Conservation (phyloP, 2,113 vertebrate genomes). For the Gallinago jamesoni region DNA sequence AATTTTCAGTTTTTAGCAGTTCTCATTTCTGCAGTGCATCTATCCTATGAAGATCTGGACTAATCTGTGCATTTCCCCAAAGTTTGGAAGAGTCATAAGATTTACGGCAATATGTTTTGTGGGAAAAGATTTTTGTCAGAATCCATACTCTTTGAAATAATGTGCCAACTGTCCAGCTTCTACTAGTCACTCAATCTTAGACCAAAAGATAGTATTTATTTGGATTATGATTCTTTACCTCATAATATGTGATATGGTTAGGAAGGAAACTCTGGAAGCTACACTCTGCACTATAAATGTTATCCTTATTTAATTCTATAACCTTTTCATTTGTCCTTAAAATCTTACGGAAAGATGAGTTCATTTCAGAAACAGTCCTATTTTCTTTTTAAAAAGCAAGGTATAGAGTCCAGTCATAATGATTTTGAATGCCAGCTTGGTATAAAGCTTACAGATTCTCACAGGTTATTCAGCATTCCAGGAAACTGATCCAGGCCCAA, state of each 20-base stretch:
- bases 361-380: background rate
- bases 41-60: background rate
- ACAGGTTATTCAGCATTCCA: slow-evolving; percentile 14
- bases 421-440: background rate
- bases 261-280: background rate
- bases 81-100: background rate
- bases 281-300: background rate
- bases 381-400: background rate
- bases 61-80: background rate
- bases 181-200: background rate
- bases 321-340: background rate
- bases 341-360: background rate
- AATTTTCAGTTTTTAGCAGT: background rate
- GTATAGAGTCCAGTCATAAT: background rate
- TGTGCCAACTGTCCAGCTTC: background rate
- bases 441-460: background rate
- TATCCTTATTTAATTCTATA: background rate
- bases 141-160: background rate
- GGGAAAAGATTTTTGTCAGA: background rate
- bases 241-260: background rate
- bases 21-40: background rate
- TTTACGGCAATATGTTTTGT: background rate
- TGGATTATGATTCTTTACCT: background rate
- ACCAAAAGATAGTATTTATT: background rate
- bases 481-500: background rate